Evolutionary conservation across 1,140 invertebrate genomes (phyloP), one percentile per base, ranked within the genome.

Genomic region (Cataglyphis hispanica): DNA sequence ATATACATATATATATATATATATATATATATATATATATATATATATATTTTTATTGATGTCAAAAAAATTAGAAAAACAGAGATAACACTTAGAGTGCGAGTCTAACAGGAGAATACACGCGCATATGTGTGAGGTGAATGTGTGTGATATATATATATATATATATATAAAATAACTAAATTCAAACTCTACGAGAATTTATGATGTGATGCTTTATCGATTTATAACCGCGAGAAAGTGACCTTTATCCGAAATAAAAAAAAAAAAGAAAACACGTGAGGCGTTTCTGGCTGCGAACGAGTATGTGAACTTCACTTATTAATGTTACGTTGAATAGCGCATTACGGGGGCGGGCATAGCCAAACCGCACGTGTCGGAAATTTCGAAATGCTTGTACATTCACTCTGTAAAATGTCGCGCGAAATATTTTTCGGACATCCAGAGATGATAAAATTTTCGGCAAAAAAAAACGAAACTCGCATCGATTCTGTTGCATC

Each of bases 41-140:
- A 91, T 89, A 91, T 89, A 91, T 93, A 93, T 93, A 93, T 93
- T 93, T 94, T 92, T 93, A 94, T 94, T 60, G 89, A 93, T 93
- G 92, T 93, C 92, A 89, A 93, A 91, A 91, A 80, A 92, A 92
- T 87, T 92, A 91, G 86, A 85, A 87, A 86, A 77, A 88, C 76
- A 89, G 75, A 76, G 74, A 83, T 86, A 90, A 50, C 16, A 91
- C 70, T 69, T 87, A 91, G 88, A 78, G 72, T 87, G 76, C 89
- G 84, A 87, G 69, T 70, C 67, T 87, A 87, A 70, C 70, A 88
- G 72, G 86, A 91, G 67, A 84, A 56, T 63, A 61, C 50, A 67
- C 37, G 53, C 70, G 61, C 84, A 76, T 43, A 74, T 40, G 83
- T 85, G 60, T 88, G 86, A 86, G 64, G 34, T 87, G 87, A 70